A percentile compares a stretch with the other conserved stretches of the same genome.
Conservation (phyloP, 2,797 vertebrate genomes). For the Hybognathus amarus region DNA sequence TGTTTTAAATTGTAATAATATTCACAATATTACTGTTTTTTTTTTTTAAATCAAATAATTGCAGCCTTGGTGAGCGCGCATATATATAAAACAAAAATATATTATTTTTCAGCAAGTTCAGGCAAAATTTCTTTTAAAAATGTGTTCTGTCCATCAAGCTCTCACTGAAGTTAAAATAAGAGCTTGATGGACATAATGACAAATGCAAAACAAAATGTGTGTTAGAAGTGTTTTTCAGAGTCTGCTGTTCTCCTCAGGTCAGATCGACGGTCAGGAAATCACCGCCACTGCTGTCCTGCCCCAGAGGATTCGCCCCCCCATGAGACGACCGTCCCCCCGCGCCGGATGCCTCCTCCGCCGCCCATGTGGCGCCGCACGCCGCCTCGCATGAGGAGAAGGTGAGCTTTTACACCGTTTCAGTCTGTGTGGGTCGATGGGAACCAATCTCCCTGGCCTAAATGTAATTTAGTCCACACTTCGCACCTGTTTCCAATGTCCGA, state of each 20-base stretch:
- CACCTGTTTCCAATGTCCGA: neutral
- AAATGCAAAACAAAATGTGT: neutral
- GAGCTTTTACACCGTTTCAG: constrained; percentile 37
- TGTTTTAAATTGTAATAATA: no score
- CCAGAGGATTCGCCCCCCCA: constrained; percentile 75
- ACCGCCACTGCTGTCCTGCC: constrained; percentile 85
- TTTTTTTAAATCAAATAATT: no score
- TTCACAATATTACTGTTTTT: no score
- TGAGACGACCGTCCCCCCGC: constrained; percentile 81
- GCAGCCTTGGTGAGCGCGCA: no score
- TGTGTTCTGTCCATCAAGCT: no score
- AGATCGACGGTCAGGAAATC: constrained; percentile 89
- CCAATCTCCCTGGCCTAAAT: neutral
- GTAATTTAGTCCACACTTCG: neutral
- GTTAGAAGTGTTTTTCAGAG: neutral
- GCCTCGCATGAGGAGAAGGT: constrained; percentile 88
- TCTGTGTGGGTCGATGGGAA: neutral
- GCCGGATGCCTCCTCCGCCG: constrained; percentile 85
- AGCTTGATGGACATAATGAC: neutral
- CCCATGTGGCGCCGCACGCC: constrained; percentile 89
- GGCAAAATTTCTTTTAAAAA: no score
- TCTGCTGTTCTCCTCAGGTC: constrained; percentile 70
- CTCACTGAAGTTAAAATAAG: neutral
- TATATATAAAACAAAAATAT: no score
- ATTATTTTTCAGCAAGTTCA: no score